Evolutionary conservation across 1,140 invertebrate species (phyloP).

Genomic region (Drosophila varians): DNA sequence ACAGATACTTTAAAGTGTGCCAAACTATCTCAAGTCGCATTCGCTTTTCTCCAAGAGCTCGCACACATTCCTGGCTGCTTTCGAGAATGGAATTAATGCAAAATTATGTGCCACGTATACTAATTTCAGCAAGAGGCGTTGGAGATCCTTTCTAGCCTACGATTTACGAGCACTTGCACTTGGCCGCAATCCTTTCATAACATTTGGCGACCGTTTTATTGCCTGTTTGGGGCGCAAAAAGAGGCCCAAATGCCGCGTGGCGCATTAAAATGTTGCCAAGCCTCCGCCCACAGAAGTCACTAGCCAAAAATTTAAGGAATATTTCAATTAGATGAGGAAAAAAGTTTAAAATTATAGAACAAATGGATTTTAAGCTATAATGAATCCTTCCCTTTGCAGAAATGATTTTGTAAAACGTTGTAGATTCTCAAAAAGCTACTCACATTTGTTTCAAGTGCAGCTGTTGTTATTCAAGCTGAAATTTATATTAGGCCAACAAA

Average conservation of each 20-base stretch:
- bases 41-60: constrained; percentile 6
- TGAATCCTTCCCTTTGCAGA: too few relatives aligned
- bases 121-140: constrained; percentile 65
- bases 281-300: background rate
- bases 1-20: constrained; percentile 78
- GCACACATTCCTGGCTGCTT: constrained; percentile 7
- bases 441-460: constrained; percentile 7
- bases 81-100: constrained; percentile 64
- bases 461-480: constrained; percentile 70
- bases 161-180: constrained; percentile 67
- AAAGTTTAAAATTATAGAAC: background rate
- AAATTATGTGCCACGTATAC: constrained; percentile 78
- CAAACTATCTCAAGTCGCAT: constrained; percentile 52
- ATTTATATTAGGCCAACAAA: constrained; percentile 81
- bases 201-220: constrained; percentile 75
- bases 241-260: constrained; percentile 47
- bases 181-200: constrained; percentile 74
- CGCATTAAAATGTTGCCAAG: constrained; percentile 70
- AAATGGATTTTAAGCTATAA: too few relatives aligned
- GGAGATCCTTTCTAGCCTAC: constrained; percentile 47
- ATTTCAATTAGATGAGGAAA: background rate
- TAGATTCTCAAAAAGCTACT: too few relatives aligned
- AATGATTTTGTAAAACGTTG: too few relatives aligned
- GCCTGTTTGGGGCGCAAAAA: constrained; percentile 50
- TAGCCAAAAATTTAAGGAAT: background rate